Evolutionary conservation across 2,888 invertebrate species (phyloP).

Genomic region (Athalia circularis): DNA sequence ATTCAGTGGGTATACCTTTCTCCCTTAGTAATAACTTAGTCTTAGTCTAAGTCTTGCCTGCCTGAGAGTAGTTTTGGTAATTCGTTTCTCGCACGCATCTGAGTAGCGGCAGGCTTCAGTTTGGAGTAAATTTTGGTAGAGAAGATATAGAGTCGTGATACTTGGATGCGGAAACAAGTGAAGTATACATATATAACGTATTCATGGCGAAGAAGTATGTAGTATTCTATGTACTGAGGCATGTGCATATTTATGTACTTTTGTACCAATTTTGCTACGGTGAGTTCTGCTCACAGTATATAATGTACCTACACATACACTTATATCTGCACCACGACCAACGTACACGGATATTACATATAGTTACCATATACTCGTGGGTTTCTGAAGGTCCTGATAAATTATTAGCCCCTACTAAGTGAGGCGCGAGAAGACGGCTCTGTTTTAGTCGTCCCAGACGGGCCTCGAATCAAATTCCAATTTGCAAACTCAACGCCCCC

Average conservation of each 20-base stretch:
- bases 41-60: slow-evolving; percentile 4
- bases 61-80: slow-evolving; percentile 7
- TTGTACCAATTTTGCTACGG: background rate
- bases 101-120: too few species aligned
- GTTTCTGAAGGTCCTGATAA: slow-evolving; percentile 35
- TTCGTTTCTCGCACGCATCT: slow-evolving; percentile 17
- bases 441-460: slow-evolving; percentile 40
- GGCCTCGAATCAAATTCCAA: slow-evolving; percentile 52
- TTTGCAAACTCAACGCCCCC: slow-evolving; percentile 53
- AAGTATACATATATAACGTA: slow-evolving; percentile 15
- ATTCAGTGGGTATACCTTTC: slow-evolving; percentile 17
- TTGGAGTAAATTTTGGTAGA: too few species aligned
- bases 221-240: too few species aligned
- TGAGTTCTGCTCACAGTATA: too few species aligned
- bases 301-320: background rate
- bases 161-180: slow-evolving; percentile 24
- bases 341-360: background rate
- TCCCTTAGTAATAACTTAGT: background rate
- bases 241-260: background rate
- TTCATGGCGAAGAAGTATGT: slow-evolving; percentile 15
- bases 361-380: slow-evolving; percentile 21
- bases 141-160: background rate
- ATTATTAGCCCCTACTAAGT: slow-evolving; percentile 42
- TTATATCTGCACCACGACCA: too few species aligned
- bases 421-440: slow-evolving; percentile 35